Conservation (phyloP, 1,140 invertebrate species). For the Matsumurasca onukii region DNA sequence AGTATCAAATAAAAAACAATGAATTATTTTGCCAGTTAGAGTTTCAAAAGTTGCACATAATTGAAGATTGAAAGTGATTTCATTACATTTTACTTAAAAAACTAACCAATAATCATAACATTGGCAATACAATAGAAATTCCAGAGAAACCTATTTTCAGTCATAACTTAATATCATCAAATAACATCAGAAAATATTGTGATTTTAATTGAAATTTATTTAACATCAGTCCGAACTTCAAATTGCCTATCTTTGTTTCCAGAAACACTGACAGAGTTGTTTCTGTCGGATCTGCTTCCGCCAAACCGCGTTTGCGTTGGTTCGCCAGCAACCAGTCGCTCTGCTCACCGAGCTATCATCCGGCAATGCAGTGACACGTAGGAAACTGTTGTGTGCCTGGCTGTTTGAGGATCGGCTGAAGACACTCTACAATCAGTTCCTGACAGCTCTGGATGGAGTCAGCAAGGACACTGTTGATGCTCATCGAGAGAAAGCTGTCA, state of each 20-base stretch:
- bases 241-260: slow-evolving; percentile 42
- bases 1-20: too few relatives aligned
- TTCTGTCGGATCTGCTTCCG: slow-evolving; percentile 73
- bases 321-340: slow-evolving; percentile 66
- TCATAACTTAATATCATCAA: too few relatives aligned
- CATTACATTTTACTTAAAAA: too few relatives aligned
- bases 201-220: too few relatives aligned
- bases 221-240: too few relatives aligned
- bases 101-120: too few relatives aligned
- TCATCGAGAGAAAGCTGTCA: slow-evolving; percentile 80
- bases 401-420: slow-evolving; percentile 86
- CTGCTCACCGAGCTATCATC: slow-evolving; percentile 40
- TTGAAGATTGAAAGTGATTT: too few relatives aligned
- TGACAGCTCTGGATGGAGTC: slow-evolving; percentile 61
- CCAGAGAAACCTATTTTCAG: too few relatives aligned
- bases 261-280: slow-evolving; percentile 74
- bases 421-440: slow-evolving; percentile 70
- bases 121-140: too few relatives aligned
- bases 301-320: slow-evolving; percentile 67
- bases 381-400: slow-evolving; percentile 57
- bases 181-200: too few relatives aligned
- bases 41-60: too few relatives aligned
- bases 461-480: slow-evolving; percentile 70
- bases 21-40: too few relatives aligned
- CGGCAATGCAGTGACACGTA: slow-evolving; percentile 47